These are phyloP conservation scores for Dicranocentrus wangi DNA, from an alignment of 2,888 invertebrate genomes.

Conservation along the genomic window DNA sequence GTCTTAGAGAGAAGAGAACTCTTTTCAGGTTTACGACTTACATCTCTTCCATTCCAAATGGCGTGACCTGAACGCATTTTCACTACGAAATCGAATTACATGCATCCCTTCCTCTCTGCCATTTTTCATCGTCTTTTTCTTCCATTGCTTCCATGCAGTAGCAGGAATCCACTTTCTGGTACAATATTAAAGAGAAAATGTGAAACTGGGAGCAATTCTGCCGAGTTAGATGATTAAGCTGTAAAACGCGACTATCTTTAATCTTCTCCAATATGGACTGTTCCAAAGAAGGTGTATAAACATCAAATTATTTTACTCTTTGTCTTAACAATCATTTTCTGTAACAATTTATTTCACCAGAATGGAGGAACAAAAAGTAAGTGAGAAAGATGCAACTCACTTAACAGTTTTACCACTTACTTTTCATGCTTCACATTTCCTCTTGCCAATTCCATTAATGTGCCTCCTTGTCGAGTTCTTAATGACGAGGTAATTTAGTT, in stretches of 20 bases:
- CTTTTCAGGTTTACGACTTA: constrained; percentile 40
- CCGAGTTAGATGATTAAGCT: constrained; percentile 33
- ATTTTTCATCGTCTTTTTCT: constrained; percentile 63
- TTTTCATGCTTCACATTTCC: constrained; percentile 1
- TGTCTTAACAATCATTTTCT: constrained; percentile 3
- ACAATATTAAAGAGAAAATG: constrained; percentile 38
- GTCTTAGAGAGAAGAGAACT: neutral
- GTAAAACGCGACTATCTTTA: constrained; percentile 17
- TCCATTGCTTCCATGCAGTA: constrained; percentile 26
- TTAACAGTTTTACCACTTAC: neutral
- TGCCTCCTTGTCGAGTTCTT: constrained; percentile 2
- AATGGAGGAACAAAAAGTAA: neutral
- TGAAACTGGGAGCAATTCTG: neutral
- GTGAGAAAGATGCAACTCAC: neutral
- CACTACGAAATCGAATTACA: constrained; percentile 73
- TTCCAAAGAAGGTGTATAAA: constrained; percentile 1
- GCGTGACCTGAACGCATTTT: constrained; percentile 73
- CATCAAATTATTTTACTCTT: constrained; percentile 24
- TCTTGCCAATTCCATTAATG: constrained; percentile 20
- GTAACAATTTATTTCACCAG: constrained; percentile 9
- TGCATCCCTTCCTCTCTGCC: constrained; percentile 67
- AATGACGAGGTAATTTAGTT: constrained; percentile 41
- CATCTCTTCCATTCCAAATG: constrained; percentile 66
- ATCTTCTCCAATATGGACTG: constrained; percentile 26
- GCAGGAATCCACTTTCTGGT: neutral